Evolutionary conservation across 1,140 invertebrate species (phyloP).

Genomic region (Diuraphis noxia): DNA sequence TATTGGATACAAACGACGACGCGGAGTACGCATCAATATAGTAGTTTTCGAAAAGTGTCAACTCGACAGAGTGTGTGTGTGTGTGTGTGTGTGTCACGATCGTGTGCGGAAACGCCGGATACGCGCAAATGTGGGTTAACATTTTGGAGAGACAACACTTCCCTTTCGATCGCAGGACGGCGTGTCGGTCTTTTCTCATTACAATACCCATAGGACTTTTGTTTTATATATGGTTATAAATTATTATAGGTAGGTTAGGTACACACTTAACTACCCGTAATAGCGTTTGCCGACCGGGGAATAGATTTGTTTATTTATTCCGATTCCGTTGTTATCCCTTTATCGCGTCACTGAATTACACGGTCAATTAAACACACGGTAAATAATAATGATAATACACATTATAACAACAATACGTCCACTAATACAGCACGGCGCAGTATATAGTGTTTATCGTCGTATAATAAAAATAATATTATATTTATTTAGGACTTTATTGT

Average conservation of each 20-base stretch:
- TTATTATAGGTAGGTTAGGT: not conserved
- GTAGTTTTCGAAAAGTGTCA: slow-evolving; percentile 3
- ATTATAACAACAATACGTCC: not conserved
- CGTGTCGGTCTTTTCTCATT: not conserved
- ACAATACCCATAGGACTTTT: not conserved
- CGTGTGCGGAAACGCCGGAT: not conserved
- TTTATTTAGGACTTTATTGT: not conserved
- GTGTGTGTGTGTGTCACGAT: not conserved
- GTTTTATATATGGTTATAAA: not conserved
- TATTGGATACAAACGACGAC: not conserved
- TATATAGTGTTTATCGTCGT: not conserved
- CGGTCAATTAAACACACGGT: slow-evolving; percentile 3
- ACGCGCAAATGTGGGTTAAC: not conserved
- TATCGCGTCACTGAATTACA: not conserved
- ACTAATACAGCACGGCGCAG: too few relatives aligned
- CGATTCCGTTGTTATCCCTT: not conserved
- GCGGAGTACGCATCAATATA: not conserved
- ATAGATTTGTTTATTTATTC: not conserved
- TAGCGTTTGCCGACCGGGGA: not conserved
- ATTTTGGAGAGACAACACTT: not conserved
- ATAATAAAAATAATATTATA: too few relatives aligned
- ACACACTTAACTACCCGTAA: not conserved
- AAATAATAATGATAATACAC: not conserved
- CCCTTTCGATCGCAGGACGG: not conserved
- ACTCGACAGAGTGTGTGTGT: not conserved